These are phyloP conservation scores for Brachystomella parvula DNA, from an alignment of 1,140 invertebrate species.

Conservation along the genomic window DNA sequence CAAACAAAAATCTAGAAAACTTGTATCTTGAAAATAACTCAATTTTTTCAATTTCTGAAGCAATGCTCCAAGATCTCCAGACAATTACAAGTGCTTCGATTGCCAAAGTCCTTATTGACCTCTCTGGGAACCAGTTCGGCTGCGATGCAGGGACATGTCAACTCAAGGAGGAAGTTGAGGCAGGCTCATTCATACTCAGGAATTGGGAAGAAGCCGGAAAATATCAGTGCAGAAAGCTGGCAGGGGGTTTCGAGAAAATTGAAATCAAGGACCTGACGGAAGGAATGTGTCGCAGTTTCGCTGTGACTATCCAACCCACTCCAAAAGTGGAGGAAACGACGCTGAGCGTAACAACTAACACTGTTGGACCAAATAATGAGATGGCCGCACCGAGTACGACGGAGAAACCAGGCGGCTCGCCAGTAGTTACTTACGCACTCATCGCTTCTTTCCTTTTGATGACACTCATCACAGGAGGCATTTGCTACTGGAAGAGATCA, in stretches of 20 bases:
- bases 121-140: conserved; percentile 46
- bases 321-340: not conserved
- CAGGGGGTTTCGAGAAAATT: not conserved
- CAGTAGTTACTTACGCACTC: not conserved
- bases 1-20: conserved; percentile 43
- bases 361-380: not conserved
- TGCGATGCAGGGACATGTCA: conserved; percentile 48
- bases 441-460: too few species aligned
- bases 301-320: not conserved
- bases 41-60: conserved; percentile 41
- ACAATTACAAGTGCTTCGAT: not conserved
- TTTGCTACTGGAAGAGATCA: not conserved
- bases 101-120: conserved; percentile 5
- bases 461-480: too few species aligned
- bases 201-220: not conserved
- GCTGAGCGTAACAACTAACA: not conserved
- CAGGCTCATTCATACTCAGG: not conserved
- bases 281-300: not conserved
- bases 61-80: conserved; percentile 33
- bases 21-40: conserved; percentile 48
- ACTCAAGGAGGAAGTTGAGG: conserved; percentile 44
- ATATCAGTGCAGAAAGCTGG: not conserved
- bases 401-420: not conserved
- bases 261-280: not conserved
- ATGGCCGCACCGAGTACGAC: not conserved